phyloP scores from a whole-genome alignment of 2,113 vertebrate species.

The Edolisoma coerulescens region DNA sequence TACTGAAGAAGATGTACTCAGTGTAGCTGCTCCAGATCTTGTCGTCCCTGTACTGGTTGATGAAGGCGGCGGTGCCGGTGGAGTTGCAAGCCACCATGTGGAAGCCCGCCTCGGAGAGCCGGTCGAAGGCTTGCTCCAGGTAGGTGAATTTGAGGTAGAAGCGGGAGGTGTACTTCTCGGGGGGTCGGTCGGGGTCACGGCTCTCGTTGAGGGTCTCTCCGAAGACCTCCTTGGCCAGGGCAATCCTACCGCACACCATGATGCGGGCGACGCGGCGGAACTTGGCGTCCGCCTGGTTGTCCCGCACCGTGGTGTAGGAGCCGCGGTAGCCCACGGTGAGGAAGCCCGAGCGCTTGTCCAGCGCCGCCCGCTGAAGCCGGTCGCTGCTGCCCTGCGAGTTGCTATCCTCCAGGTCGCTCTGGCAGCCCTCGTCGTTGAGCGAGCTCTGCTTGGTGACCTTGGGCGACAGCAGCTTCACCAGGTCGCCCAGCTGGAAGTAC shows the following conservation, averaged over 20 bases:
- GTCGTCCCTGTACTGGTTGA: constrained; percentile 86
- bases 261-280: constrained; percentile 87
- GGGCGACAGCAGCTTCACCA: constrained; percentile 82
- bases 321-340: constrained; percentile 87
- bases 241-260: constrained; percentile 87
- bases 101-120: constrained; percentile 86
- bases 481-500: constrained; percentile 82
- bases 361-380: constrained; percentile 54
- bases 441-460: constrained; percentile 83
- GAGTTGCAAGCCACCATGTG: constrained; percentile 96
- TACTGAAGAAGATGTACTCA: constrained; percentile 90
- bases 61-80: constrained; percentile 84
- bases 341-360: constrained; percentile 83
- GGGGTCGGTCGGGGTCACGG: constrained; percentile 84
- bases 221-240: constrained; percentile 87
- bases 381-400: constrained; percentile 81
- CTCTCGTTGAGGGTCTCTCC: constrained; percentile 87
- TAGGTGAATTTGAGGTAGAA: constrained; percentile 91
- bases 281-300: constrained; percentile 84
- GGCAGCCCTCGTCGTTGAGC: constrained; percentile 85
- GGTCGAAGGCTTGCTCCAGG: constrained; percentile 87
- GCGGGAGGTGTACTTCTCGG: constrained; percentile 88
- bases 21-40: constrained; percentile 91
- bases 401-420: constrained; percentile 86
- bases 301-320: constrained; percentile 81